Evolutionary conservation across 2,113 vertebrate genomes (phyloP), one percentile per base, ranked within the genome.

Genomic region (Bolborhynchus lineola): DNA sequence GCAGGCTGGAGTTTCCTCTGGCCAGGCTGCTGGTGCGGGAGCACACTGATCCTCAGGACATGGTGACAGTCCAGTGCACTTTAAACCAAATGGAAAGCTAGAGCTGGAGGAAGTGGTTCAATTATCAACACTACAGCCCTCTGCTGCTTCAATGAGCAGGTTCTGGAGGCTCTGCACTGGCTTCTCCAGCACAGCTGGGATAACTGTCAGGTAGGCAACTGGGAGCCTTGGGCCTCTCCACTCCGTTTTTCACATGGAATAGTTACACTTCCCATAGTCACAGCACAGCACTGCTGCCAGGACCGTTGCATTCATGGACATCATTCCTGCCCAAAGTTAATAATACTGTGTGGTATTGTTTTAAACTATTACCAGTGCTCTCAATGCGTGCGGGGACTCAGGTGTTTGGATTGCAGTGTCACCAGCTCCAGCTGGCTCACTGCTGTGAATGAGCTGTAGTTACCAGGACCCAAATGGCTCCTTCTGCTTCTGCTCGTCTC

Each of bases 401-500:
- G 59, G 49, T 72, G 47, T 42, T 79, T 74, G 90, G 77, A 47
- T 53, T 49, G 47, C 64, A 53, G 11, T 37, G 62, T 90, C 95
- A 94, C 49, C 92, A 95, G 42, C 79, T 83, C 86, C 92, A 59
- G 82, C 77, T 88, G 64, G 17, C 78, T 52, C 52, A 44, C 50
- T 94, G 95, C 91, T 47, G 82, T 60, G 64, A 59, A 28, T 39
- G 33, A 83, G 68, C 81, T 78, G 78, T 14, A 2, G 7, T 33
- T 93, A 91, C 84, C 88, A 62, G 87, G 92, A 72, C 29, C 25
- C 71, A 80, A 85, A 84, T 80, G 33, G 35, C 14, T 92, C 90
- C 85, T 95, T 95, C 86, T 97, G 79, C 83, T 94, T 90, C 78
- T 75, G 46, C 72, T 79, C 80, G 49, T 55, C 57, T 55, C 25